A percentile compares a stretch with the other conserved stretches of the same genome.
These are phyloP conservation scores for Campylomormyrus tamandua DNA, from an alignment of 2,113 vertebrate species.

Conservation along the genomic window DNA sequence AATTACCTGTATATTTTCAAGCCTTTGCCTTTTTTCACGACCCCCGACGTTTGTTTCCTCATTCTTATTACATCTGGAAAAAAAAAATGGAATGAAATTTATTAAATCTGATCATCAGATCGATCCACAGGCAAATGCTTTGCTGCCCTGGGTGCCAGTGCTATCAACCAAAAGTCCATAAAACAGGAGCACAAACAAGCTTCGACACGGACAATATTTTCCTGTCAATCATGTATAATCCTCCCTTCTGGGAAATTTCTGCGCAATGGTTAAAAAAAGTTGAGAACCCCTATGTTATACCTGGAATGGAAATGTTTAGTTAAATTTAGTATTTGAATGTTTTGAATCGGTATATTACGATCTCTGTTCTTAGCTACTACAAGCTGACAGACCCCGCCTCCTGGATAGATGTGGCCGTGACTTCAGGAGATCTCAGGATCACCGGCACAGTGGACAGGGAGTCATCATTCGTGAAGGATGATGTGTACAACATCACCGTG, in stretches of 20 bases:
- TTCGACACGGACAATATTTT: neutral
- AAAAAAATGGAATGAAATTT: neutral
- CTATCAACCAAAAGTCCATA: neutral
- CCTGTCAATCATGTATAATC: neutral
- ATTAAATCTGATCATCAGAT: neutral
- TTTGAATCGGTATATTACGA: conserved; percentile 3
- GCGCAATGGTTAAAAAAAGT: neutral
- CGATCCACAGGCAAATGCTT: neutral
- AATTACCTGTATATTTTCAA: neutral
- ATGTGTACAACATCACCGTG: conserved; percentile 55
- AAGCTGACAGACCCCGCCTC: conserved; percentile 62
- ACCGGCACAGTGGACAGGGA: conserved; percentile 72
- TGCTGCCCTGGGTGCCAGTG: neutral
- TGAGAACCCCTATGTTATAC: neutral
- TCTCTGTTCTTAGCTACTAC: conserved; percentile 62
- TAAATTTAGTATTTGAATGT: neutral
- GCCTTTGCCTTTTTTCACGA: neutral
- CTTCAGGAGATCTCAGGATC: conserved; percentile 65
- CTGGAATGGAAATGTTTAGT: neutral
- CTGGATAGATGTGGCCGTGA: conserved; percentile 69
- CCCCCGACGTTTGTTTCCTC: neutral
- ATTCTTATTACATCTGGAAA: neutral
- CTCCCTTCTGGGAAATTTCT: neutral
- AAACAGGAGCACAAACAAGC: neutral
- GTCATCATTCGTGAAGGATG: conserved; percentile 56